A percentile compares a stretch with the other conserved stretches of the same genome.
These are phyloP conservation scores for Phylloscopus trochiloides DNA, from an alignment of 2,113 vertebrate genomes.

Conservation along the genomic window DNA sequence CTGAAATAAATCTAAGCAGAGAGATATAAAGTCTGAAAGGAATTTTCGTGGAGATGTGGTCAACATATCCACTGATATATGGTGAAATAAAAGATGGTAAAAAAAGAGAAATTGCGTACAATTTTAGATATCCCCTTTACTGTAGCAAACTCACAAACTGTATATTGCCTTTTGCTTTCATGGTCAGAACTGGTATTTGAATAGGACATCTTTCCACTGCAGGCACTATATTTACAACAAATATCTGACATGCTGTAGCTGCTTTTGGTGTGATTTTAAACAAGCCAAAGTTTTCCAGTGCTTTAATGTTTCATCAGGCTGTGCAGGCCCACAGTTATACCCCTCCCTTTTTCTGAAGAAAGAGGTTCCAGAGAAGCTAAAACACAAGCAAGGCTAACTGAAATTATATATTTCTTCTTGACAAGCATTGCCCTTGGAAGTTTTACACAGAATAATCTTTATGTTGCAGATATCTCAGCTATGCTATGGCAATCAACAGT, in stretches of 20 bases:
- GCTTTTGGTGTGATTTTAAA: not conserved
- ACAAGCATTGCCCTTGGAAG: not conserved
- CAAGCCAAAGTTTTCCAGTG: not conserved
- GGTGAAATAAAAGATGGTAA: not conserved
- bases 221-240: not conserved
- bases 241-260: not conserved
- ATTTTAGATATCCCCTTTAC: not conserved
- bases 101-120: not conserved
- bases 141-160: not conserved
- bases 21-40: not conserved
- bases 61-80: not conserved
- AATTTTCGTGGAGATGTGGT: not conserved
- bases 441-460: not conserved
- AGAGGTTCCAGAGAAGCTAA: not conserved
- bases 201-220: not conserved
- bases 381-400: not conserved
- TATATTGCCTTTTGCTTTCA: not conserved
- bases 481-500: not conserved
- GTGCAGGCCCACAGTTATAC: not conserved
- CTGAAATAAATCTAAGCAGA: conserved; percentile 5
- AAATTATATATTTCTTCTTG: not conserved
- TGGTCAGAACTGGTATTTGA: not conserved
- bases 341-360: not conserved
- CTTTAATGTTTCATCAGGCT: not conserved
- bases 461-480: not conserved